Evolutionary conservation across 2,888 invertebrate species (phyloP).

Genomic region (Muschampia plurimacula): DNA sequence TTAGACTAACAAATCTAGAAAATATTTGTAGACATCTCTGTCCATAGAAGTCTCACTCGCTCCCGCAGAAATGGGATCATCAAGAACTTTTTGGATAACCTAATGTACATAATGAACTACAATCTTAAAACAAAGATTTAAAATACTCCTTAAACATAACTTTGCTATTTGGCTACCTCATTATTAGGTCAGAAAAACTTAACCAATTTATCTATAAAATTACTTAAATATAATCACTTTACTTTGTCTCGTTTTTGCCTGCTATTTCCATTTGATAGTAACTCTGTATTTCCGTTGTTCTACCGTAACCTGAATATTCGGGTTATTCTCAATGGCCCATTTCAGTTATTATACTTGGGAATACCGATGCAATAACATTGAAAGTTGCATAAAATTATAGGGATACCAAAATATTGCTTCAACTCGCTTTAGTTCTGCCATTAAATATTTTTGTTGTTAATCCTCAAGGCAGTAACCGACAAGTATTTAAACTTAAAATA

Average conservation of each 20-base stretch:
- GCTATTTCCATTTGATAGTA: conserved; percentile 3
- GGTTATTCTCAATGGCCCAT: conserved; percentile 30
- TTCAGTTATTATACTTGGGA: conserved; percentile 30
- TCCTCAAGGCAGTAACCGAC: neutral
- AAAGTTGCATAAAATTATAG: conserved; percentile 7
- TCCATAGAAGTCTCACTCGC: too few species aligned
- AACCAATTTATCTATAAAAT: too few species aligned
- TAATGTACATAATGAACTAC: too few species aligned
- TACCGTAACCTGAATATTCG: conserved; percentile 28
- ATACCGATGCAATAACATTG: conserved; percentile 21
- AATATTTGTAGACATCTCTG: too few species aligned
- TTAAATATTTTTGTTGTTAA: neutral
- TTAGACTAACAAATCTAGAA: too few species aligned
- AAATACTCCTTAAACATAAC: too few species aligned
- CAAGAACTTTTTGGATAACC: too few species aligned
- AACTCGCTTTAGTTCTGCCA: neutral
- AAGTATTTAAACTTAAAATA: neutral
- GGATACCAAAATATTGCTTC: neutral
- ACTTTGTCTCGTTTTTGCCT: neutral
- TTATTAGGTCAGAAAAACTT: too few species aligned
- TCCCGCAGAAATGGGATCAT: too few species aligned
- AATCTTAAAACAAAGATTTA: too few species aligned
- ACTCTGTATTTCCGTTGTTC: conserved; percentile 11
- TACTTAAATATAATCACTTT: neutral
- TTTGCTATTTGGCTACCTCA: neutral